phyloP scores from a whole-genome alignment of 2,113 vertebrate genomes.

The Andinoacara biseriatus region DNA sequence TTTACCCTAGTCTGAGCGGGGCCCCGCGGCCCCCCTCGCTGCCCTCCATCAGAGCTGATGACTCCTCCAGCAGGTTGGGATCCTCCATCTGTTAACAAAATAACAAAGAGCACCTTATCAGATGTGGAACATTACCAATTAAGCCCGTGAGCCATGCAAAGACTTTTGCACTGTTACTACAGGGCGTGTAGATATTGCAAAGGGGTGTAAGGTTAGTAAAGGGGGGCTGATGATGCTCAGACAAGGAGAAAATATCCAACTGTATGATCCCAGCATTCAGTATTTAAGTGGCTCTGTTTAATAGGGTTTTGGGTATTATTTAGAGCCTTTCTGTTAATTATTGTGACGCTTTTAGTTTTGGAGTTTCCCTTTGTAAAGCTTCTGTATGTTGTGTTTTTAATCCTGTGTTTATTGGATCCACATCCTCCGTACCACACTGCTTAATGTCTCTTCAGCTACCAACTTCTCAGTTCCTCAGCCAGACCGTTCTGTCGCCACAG shows the following conservation, averaged over 20 bases:
- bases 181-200: neutral
- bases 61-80: constrained; percentile 97
- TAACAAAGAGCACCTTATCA: constrained; percentile 33
- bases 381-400: no score
- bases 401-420: no score
- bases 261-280: no score
- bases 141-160: neutral
- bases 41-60: constrained; percentile 94
- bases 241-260: neutral
- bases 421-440: no score
- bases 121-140: neutral
- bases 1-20: constrained; percentile 92
- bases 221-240: neutral
- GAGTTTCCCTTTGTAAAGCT: no score
- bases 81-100: constrained; percentile 96
- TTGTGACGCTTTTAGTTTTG: no score
- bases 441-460: no score
- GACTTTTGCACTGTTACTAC: neutral
- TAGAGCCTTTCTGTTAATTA: no score
- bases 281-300: no score
- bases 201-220: neutral
- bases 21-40: constrained; percentile 92
- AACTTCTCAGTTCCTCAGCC: no score
- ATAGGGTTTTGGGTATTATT: no score
- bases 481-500: no score